These are phyloP conservation scores for Telmatochromis brachygnathus DNA, from an alignment of 2,113 vertebrate genomes.

Conservation along the genomic window DNA sequence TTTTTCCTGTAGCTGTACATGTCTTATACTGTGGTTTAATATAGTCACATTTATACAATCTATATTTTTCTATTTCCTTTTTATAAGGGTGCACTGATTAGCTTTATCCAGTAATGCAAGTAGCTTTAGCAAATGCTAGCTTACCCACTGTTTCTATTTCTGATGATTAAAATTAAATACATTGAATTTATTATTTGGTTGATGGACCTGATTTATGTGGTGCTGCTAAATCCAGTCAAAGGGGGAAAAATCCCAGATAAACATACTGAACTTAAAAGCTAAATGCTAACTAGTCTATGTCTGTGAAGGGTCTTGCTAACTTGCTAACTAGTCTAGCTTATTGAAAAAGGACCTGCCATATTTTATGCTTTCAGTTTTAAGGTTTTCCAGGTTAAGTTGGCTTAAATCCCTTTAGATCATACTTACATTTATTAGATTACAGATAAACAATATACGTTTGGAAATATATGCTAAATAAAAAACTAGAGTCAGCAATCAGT, in stretches of 20 bases:
- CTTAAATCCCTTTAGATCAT: rapidly evolving
- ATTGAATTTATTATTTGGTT: not conserved
- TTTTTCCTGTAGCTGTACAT: not conserved
- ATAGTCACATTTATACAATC: not conserved
- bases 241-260: not conserved
- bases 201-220: not conserved
- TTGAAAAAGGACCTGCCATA: rapidly evolving
- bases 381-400: not conserved
- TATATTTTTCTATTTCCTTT: not conserved
- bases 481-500: not conserved
- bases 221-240: not conserved
- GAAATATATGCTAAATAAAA: not conserved
- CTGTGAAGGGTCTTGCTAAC: no score
- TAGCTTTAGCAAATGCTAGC: not conserved
- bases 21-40: not conserved
- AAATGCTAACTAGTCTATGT: not conserved
- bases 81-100: not conserved
- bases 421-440: not conserved
- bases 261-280: not conserved
- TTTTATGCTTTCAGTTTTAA: not conserved
- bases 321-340: not conserved
- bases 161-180: not conserved
- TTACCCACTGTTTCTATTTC: not conserved
- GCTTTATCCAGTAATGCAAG: not conserved
- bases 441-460: rapidly evolving